Base-by-base conservation (phyloP, 2,113 vertebrate species). In the Scomber colias region DNA sequence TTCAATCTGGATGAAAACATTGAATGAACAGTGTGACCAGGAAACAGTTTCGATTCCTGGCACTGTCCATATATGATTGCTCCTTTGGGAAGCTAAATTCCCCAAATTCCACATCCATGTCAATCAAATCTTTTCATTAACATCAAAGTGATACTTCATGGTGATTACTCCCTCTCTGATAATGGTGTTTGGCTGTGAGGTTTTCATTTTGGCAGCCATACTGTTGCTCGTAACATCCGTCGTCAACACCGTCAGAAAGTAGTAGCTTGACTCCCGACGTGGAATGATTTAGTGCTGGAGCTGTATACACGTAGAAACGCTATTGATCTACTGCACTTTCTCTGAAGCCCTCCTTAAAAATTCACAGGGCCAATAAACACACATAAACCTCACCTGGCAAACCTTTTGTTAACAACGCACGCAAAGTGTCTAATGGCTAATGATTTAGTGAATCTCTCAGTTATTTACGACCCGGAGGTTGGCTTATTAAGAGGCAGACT, bases 401-500 rank as follows among this genome's bases (percentile, higher is more conserved):
- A 88, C 45, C 72, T 76, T 89, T 84, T 82, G 66, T 85, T 81
- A 88, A 82, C 82, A 79, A 54, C 61, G 64, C 83, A 82, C 40
- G 49, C 71, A 82, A 53, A 75, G 77, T 13, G 35, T 61, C 79
- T 92, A 89, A 87, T 84, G 72, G 77, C 85, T 81, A 71, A 83
- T 88, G 89, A 91, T 89, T 92, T 90, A 88, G 70, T 66, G 74
- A 81, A 82, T 63, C 82, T 57, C 19, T 2, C 21, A 15, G 74
- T 89, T 84, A 86, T 92, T 93, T 92, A 93, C 21, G 79, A 78
- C 68, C 45, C 30, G 1, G 40, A 56, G 71, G 73, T 66, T 75
- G 19, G 57, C 78, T 84, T 89, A 90, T 89, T 92, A 91, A 92
- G 90, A 60, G 79, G 53, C n/a, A 30, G 62, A 73, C 85, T 82